Conservation (phyloP, 2,797 vertebrate species). For the Mus caroli region DNA sequence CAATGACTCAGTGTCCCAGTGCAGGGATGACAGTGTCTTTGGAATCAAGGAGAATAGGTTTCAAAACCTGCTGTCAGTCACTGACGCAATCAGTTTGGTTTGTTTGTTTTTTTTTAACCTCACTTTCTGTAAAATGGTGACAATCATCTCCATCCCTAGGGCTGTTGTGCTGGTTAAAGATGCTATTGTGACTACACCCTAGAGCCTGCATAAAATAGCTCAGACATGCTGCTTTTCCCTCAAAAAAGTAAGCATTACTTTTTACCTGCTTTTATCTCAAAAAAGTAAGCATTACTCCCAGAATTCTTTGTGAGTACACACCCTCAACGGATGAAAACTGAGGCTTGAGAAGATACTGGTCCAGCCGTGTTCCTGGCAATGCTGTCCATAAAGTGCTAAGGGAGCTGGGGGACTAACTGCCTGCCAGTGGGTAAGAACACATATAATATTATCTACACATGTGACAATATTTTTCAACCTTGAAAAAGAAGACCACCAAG, state of each 20-base stretch:
- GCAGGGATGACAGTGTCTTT: not conserved
- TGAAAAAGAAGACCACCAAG: not conserved
- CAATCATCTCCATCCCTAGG: not conserved
- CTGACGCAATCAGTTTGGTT: not conserved
- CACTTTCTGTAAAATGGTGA: not conserved
- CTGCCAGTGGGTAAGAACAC: not conserved
- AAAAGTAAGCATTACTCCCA: conserved; percentile 37
- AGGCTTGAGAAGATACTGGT: not conserved
- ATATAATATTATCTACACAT: not conserved
- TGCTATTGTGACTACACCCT: not conserved
- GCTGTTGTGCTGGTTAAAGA: not conserved
- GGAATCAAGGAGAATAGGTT: not conserved
- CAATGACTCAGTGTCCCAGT: not conserved
- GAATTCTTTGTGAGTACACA: not conserved
- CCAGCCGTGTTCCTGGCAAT: not conserved
- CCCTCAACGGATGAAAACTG: not conserved
- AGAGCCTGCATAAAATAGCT: not conserved
- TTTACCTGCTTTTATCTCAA: not conserved
- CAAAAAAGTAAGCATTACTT: conserved; percentile 25
- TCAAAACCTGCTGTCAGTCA: not conserved
- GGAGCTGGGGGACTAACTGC: not conserved
- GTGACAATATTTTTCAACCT: not conserved
- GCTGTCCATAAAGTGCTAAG: not conserved
- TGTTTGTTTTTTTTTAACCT: not conserved
- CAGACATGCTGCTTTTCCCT: not conserved